phyloP scores from a whole-genome alignment of 2,113 vertebrate species.

The Vimba vimba region DNA sequence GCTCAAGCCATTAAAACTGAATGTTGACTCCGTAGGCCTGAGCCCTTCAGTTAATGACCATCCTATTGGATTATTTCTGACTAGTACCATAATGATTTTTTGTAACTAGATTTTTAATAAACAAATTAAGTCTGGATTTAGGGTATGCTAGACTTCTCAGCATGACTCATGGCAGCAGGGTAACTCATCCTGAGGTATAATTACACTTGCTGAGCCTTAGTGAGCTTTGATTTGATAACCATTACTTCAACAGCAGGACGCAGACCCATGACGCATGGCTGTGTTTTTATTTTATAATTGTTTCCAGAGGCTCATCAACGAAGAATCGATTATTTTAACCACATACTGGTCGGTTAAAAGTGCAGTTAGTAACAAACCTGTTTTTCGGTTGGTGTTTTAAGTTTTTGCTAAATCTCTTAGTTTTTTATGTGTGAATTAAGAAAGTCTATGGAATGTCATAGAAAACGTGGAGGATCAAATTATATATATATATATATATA shows the following conservation, averaged over 20 bases:
- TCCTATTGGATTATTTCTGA: constrained; percentile 35
- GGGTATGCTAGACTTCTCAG: constrained; percentile 8
- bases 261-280: constrained; percentile 10
- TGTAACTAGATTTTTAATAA: constrained; percentile 31
- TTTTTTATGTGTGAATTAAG: no score
- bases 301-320: neutral
- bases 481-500: no score
- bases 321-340: neutral
- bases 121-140: constrained; percentile 31
- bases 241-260: constrained; percentile 44
- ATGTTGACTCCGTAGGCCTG: neutral
- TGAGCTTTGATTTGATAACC: constrained; percentile 60
- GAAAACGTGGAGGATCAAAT: no score
- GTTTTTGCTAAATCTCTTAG: neutral
- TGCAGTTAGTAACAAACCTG: neutral
- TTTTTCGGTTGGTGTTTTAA: neutral
- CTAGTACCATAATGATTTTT: constrained; percentile 32
- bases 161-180: neutral
- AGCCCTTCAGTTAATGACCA: constrained; percentile 21
- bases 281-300: neutral
- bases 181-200: constrained; percentile 31
- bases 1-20: neutral
- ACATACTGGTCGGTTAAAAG: neutral
- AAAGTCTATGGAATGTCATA: no score
- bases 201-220: constrained; percentile 27